phyloP scores from a whole-genome alignment of 1,140 invertebrate genomes.

The Drosophila repletoides region DNA sequence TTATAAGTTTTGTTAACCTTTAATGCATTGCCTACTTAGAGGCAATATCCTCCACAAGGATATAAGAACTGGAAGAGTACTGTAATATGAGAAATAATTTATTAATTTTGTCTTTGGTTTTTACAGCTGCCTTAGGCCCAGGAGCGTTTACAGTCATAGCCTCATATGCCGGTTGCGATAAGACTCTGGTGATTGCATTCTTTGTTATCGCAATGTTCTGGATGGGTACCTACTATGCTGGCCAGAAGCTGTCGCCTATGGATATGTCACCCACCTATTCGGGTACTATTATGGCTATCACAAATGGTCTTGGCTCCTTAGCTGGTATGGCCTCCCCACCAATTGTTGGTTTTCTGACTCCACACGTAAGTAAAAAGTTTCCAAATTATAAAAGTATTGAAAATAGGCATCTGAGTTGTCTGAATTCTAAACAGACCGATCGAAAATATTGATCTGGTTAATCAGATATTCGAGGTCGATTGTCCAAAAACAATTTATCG shows the following conservation, averaged over 20 bases:
- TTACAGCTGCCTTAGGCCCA: conserved; percentile 43
- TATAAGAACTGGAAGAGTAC: no score
- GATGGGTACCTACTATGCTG: conserved; percentile 88
- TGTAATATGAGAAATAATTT: no score
- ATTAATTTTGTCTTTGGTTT: background rate
- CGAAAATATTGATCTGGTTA: no score
- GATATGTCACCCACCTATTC: conserved; percentile 91
- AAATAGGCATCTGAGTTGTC: no score
- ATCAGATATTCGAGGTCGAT: no score
- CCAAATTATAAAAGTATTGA: background rate
- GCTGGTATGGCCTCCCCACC: conserved; percentile 90
- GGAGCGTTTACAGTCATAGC: conserved; percentile 40
- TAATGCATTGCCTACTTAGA: no score
- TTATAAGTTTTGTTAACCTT: no score
- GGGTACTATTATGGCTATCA: conserved; percentile 90
- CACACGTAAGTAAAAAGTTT: conserved; percentile 84
- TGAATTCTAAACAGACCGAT: no score
- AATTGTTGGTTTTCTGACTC: conserved; percentile 89
- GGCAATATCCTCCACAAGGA: no score
- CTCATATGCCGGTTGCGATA: conserved; percentile 52
- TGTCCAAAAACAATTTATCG: no score
- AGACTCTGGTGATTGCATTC: conserved; percentile 13
- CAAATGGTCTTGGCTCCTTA: conserved; percentile 90
- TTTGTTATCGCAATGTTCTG: conserved; percentile 66
- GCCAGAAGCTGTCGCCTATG: conserved; percentile 88